phyloP scores from a whole-genome alignment of 2,888 invertebrate genomes.

The Oxycera nigricornis region DNA sequence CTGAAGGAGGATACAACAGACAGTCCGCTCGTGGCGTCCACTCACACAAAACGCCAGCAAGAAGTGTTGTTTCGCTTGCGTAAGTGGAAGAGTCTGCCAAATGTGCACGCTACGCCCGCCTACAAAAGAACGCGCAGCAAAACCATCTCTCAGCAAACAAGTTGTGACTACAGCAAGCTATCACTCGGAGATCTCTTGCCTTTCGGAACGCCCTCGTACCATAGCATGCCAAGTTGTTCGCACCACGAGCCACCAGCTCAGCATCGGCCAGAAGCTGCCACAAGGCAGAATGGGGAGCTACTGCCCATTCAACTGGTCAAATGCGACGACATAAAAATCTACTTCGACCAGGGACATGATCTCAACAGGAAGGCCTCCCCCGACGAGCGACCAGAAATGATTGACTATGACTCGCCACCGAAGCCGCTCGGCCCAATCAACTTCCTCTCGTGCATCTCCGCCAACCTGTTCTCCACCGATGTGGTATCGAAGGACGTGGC shows the following conservation, averaged over 20 bases:
- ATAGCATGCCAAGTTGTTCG: background rate
- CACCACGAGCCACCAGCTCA: background rate
- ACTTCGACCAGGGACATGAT: slow-evolving; percentile 54
- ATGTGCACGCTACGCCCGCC: slow-evolving; percentile 52
- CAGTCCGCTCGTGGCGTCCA: background rate
- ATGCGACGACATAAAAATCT: slow-evolving; percentile 61
- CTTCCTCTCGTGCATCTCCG: slow-evolving; percentile 41
- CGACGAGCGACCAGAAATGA: slow-evolving; percentile 13
- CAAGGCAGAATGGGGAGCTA: no score
- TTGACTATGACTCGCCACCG: slow-evolving; percentile 40
- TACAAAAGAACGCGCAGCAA: slow-evolving; percentile 50
- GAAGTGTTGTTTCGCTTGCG: slow-evolving; percentile 42
- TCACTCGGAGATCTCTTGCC: background rate
- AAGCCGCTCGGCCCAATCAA: slow-evolving; percentile 37
- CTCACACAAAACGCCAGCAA: background rate
- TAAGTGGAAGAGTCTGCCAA: slow-evolving; percentile 62
- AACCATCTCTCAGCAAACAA: slow-evolving; percentile 54
- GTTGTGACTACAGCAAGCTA: slow-evolving; percentile 49
- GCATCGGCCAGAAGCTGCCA: background rate
- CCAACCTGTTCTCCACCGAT: slow-evolving; percentile 38
- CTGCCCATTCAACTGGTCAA: slow-evolving; percentile 52
- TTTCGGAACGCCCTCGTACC: background rate
- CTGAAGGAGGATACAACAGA: background rate
- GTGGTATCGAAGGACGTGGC: background rate
- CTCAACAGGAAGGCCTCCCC: slow-evolving; percentile 20